Evolutionary conservation across 2,113 vertebrate genomes (phyloP), one percentile per base, ranked within the genome.

Genomic region (Mormoops blainvillei): DNA sequence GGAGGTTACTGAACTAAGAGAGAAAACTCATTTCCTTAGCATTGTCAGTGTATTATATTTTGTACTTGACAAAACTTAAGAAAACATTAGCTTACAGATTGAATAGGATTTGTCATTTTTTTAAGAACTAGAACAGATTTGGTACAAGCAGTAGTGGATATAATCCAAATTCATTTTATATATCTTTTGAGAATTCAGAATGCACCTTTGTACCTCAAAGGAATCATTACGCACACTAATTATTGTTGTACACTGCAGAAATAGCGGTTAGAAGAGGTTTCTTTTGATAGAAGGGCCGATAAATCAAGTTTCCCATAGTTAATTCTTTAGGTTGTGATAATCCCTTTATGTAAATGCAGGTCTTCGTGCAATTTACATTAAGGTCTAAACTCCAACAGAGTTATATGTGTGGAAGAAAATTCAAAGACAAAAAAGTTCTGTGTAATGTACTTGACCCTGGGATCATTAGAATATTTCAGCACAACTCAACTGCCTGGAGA

Each of bases 261-360:
- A 81, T 38, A 54, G 61, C 76, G 50, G 74, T 94, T 95, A 71
- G 33, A 54, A 78, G 74, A 95, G 54, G 12, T 68, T 92, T 94
- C 52, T 94, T 95, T 94, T 77, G 71, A 87, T 96, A 94, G 54
- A 92, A 92, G 26, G 9, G 33, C 8, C 90, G 90, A 97, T 94
- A 96, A 96, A 90, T 96, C 87, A 84, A 88, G 36, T 82, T 87
- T 81, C 52, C 88, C 92, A 36, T 85, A 67, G 85, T 95, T 94
- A 89, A 77, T 94, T 89, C 92, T 94, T 92, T 77, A 71, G 76
- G 61, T 87, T 56, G 31, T 90, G 0, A 73, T 95, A 94, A 97
- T 95, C 81, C 36, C 83, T 96, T 92, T 82, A 92, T 94, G 81
- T 68, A 94, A 94, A 95, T 89, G 3, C 41, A 0, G 26, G 24